Conservation (phyloP, 2,113 vertebrate species). For the Rhea pennata region DNA sequence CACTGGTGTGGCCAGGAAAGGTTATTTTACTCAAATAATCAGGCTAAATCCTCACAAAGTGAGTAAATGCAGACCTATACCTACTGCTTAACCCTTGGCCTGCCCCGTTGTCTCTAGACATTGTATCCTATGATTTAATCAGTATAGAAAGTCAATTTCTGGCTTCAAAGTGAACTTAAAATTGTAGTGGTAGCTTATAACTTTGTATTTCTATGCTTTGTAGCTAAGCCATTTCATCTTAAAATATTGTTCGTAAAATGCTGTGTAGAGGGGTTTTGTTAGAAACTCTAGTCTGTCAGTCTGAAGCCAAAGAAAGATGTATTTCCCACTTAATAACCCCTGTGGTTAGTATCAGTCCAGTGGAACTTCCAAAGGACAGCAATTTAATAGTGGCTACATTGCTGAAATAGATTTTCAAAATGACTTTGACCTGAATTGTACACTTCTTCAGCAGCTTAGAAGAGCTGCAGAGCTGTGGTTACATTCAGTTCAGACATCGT, state of each 20-base stretch:
- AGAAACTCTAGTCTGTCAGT: neutral
- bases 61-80: slow-evolving; percentile 8
- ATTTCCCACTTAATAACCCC: neutral
- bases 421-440: neutral
- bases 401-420: neutral
- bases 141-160: neutral
- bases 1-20: neutral
- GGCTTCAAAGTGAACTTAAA: neutral
- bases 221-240: neutral
- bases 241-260: slow-evolving; percentile 1
- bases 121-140: neutral
- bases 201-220: neutral
- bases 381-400: neutral
- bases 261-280: neutral
- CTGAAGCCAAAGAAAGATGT: neutral
- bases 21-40: neutral
- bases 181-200: neutral
- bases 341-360: neutral
- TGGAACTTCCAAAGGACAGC: neutral
- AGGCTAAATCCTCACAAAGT: neutral
- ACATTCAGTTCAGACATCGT: neutral
- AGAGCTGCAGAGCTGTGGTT: neutral
- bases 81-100: neutral
- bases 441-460: neutral
- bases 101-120: neutral